Conservation (phyloP, 2,797 vertebrate genomes). For the Apogon talboti region DNA sequence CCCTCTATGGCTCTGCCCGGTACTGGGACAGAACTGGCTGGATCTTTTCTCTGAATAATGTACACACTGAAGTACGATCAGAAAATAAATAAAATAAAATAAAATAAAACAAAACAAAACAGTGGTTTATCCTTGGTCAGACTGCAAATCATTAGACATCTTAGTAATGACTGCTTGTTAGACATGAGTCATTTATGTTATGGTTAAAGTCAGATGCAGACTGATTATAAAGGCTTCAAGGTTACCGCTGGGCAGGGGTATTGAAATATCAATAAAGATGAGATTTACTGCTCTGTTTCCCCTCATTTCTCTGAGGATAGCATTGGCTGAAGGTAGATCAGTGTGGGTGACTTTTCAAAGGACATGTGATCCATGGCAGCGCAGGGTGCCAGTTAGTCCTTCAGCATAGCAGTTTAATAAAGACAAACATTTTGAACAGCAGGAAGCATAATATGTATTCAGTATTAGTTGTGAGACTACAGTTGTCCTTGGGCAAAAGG, state of each 20-base stretch:
- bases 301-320: conserved; percentile 30
- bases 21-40: too few relatives aligned
- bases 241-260: conserved; percentile 3
- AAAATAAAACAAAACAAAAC: too few relatives aligned
- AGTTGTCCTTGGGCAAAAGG: too few relatives aligned
- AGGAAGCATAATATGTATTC: too few relatives aligned
- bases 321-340: not conserved
- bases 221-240: conserved; percentile 1
- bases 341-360: conserved; percentile 9
- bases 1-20: conserved; percentile 8
- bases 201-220: not conserved
- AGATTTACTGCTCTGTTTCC: conserved; percentile 3
- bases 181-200: not conserved
- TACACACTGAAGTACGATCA: conserved; percentile 21
- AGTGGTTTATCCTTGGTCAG: not conserved
- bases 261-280: conserved; percentile 51
- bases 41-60: conserved; percentile 16
- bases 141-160: conserved; percentile 3
- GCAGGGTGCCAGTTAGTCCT: not conserved
- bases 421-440: too few relatives aligned
- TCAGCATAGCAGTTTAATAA: too few relatives aligned
- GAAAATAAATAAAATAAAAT: too few relatives aligned
- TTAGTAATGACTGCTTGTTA: not conserved
- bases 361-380: conserved; percentile 2
- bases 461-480: too few relatives aligned